Evolutionary conservation across 2,113 vertebrate species (phyloP).

Genomic region (Sakesphorus luctuosus): DNA sequence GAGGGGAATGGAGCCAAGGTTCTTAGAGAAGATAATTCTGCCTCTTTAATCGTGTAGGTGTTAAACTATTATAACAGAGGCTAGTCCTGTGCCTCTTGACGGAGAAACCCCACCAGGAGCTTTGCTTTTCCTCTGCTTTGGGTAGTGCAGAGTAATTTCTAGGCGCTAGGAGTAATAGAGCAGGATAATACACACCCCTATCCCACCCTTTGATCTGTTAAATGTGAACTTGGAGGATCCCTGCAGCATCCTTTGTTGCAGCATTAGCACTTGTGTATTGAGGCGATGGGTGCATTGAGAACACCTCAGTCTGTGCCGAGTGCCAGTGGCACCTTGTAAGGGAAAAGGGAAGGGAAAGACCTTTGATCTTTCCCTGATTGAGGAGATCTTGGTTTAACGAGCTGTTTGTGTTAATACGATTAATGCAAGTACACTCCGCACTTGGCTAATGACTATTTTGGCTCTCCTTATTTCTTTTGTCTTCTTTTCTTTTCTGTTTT

Average conservation of each 20-base stretch:
- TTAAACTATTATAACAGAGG: not conserved
- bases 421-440: not conserved
- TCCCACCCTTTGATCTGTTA: not conserved
- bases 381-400: not conserved
- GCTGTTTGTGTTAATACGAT: not conserved
- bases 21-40: not conserved
- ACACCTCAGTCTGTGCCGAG: not conserved
- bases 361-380: not conserved
- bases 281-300: not conserved
- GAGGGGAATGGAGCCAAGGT: not conserved
- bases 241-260: not conserved
- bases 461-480: not conserved
- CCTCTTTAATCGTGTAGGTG: not conserved
- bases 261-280: not conserved
- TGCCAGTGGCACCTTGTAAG: not conserved
- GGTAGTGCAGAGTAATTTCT: not conserved
- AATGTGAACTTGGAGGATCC: not conserved
- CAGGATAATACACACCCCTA: accelerated
- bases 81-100: not conserved
- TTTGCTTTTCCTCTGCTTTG: not conserved
- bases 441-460: not conserved
- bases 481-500: not conserved
- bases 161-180: not conserved
- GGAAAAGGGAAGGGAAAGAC: not conserved
- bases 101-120: not conserved